These are phyloP conservation scores for Procavia capensis DNA, from an alignment of 2,113 vertebrate species.

Conservation along the genomic window DNA sequence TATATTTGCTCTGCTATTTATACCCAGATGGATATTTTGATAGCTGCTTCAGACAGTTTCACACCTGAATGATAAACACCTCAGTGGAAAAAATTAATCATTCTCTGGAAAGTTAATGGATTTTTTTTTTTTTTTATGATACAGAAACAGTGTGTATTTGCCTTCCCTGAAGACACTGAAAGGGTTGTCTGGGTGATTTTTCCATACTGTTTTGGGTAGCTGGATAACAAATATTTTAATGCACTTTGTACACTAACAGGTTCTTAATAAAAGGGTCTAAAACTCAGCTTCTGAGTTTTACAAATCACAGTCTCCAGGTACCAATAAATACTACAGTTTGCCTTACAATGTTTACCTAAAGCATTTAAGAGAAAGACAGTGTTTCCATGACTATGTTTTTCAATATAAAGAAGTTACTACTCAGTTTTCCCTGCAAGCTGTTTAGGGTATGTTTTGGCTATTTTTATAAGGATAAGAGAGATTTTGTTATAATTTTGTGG, in stretches of 20 bases:
- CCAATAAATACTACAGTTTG: slow-evolving; percentile 82
- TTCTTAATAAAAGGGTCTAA: slow-evolving; percentile 80
- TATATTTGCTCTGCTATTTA: slow-evolving; percentile 87
- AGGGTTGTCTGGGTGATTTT: slow-evolving; percentile 79
- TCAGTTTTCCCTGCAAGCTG: slow-evolving; percentile 67
- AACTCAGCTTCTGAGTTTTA: slow-evolving; percentile 80
- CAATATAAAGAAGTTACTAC: slow-evolving; percentile 70
- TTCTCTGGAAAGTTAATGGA: slow-evolving; percentile 60
- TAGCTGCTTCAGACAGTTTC: slow-evolving; percentile 76
- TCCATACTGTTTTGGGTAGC: slow-evolving; percentile 83
- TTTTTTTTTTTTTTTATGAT: slow-evolving; percentile 74
- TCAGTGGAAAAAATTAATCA: slow-evolving; percentile 57
- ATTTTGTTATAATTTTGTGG: slow-evolving; percentile 64
- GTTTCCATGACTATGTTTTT: slow-evolving; percentile 74
- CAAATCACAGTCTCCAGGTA: slow-evolving; percentile 78
- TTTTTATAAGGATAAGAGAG: slow-evolving; percentile 73
- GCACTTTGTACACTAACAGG: slow-evolving; percentile 86
- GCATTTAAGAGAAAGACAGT: slow-evolving; percentile 66
- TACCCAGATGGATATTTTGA: slow-evolving; percentile 85
- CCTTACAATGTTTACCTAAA: slow-evolving; percentile 82
- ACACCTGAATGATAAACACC: slow-evolving; percentile 64
- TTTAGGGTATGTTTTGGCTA: slow-evolving; percentile 66
- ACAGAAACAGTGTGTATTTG: slow-evolving; percentile 74
- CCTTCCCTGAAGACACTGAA: slow-evolving; percentile 74
- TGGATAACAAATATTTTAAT: slow-evolving; percentile 83